A percentile compares a stretch with the other conserved stretches of the same genome.
phyloP scores from a whole-genome alignment of 2,113 vertebrate genomes.

The Percopsis transmontana region DNA sequence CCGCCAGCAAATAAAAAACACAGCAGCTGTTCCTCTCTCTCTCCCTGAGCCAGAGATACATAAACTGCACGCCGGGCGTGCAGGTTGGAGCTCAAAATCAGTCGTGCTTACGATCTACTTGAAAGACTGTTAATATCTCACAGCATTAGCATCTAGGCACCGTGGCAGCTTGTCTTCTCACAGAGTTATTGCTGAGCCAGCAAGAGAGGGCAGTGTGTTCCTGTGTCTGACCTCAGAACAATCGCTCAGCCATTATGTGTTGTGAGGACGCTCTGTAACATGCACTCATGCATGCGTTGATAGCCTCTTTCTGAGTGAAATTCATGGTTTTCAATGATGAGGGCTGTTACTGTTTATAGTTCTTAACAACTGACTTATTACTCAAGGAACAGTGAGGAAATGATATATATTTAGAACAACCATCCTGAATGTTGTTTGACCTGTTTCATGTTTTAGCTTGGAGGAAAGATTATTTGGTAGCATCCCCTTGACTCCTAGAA shows the following conservation, averaged over 20 bases:
- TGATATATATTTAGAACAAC: too few relatives aligned
- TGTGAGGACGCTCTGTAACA: constrained; percentile 6
- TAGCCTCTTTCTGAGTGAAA: too few relatives aligned
- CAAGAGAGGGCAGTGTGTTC: constrained; percentile 36
- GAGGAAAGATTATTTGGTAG: too few relatives aligned
- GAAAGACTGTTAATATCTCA: constrained; percentile 8
- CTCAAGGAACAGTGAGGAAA: too few relatives aligned
- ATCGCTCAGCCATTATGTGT: constrained; percentile 21
- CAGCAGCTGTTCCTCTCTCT: not conserved
- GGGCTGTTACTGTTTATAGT: too few relatives aligned
- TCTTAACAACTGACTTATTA: too few relatives aligned
- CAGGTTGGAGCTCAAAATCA: constrained; percentile 7
- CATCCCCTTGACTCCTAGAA: too few relatives aligned
- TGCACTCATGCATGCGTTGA: too few relatives aligned
- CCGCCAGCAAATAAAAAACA: not conserved
- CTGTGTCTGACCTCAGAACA: constrained; percentile 15
- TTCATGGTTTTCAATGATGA: too few relatives aligned
- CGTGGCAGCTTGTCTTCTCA: constrained; percentile 12
- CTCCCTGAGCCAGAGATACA: constrained; percentile 1
- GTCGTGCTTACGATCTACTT: constrained; percentile 29
- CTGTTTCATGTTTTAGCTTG: too few relatives aligned
- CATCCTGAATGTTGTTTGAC: too few relatives aligned
- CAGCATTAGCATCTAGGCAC: constrained; percentile 28
- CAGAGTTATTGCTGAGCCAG: constrained; percentile 25
- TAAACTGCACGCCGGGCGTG: constrained; percentile 2